Conservation (phyloP, 2,888 invertebrate species). For the Ormyrus thymus region DNA sequence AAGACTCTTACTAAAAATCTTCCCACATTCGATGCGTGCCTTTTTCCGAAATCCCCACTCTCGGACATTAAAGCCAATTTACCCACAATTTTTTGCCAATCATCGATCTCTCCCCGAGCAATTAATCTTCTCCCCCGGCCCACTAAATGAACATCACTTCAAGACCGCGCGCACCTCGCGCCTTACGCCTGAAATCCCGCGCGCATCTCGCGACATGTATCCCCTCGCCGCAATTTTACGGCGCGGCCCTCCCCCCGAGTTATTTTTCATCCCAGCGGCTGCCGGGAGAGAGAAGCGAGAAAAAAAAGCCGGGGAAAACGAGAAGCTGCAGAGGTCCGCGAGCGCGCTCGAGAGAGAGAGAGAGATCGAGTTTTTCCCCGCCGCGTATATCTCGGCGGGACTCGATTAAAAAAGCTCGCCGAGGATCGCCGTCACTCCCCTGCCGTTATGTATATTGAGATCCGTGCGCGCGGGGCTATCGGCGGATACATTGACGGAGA, state of each 20-base stretch:
- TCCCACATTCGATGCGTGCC: background rate
- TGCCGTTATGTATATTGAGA: too few relatives aligned
- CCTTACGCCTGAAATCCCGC: background rate
- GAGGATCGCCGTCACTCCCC: too few relatives aligned
- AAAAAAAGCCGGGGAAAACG: background rate
- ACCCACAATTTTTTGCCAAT: constrained; percentile 21
- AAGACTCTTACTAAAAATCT: background rate
- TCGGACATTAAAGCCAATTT: constrained; percentile 10
- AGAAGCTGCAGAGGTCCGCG: background rate
- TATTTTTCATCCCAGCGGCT: constrained; percentile 26
- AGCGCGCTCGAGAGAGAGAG: background rate
- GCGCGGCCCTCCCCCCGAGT: background rate
- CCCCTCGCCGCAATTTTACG: background rate
- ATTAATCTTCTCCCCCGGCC: constrained; percentile 35
- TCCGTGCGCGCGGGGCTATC: too few relatives aligned
- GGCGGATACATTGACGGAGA: too few relatives aligned
- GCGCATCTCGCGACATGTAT: background rate
- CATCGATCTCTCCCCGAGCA: constrained; percentile 24
- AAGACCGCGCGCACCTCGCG: background rate
- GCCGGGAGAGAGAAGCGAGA: too few relatives aligned
- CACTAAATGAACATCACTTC: constrained; percentile 38
- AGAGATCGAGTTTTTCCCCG: constrained; percentile 27
- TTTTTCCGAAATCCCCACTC: background rate
- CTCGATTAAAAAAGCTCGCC: background rate
- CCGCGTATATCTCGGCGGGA: background rate